Conservation (phyloP, 1,140 invertebrate genomes). For the Proales similis region DNA sequence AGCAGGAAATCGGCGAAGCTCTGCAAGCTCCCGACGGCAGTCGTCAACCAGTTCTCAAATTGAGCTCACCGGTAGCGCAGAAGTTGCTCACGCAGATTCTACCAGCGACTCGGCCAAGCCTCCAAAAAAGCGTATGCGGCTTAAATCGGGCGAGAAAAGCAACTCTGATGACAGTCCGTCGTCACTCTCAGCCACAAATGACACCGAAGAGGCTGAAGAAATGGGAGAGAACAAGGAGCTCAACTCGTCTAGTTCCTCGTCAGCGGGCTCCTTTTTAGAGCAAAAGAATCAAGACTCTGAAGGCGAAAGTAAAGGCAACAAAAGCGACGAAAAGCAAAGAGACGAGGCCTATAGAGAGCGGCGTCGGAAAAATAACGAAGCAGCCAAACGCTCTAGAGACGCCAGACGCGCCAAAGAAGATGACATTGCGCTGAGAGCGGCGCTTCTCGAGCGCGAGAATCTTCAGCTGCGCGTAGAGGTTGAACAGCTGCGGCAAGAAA, state of each 20-base stretch:
- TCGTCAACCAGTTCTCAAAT: background rate
- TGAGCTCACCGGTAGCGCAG: conserved; percentile 1
- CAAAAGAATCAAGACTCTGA: background rate
- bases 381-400: conserved; percentile 79
- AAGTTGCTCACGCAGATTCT: background rate
- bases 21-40: background rate
- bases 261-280: background rate
- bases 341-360: conserved; percentile 67
- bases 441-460: conserved; percentile 75
- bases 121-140: conserved; percentile 30
- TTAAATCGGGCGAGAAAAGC: too few species aligned
- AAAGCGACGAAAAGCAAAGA: conserved; percentile 51
- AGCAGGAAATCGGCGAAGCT: background rate
- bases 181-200: conserved; percentile 3
- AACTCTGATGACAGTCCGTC: too few species aligned
- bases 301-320: background rate
- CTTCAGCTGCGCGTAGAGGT: conserved; percentile 61
- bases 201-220: background rate
- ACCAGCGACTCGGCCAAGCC: conserved; percentile 30
- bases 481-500: conserved; percentile 59
- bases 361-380: conserved; percentile 53
- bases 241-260: conserved; percentile 3
- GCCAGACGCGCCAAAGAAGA: conserved; percentile 80
- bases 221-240: background rate
- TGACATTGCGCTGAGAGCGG: conserved; percentile 76